Percentiles rank a stretch among this genome's conserved stretches.
Conservation (phyloP, 2,797 vertebrate species). For the Dallia pectoralis region DNA sequence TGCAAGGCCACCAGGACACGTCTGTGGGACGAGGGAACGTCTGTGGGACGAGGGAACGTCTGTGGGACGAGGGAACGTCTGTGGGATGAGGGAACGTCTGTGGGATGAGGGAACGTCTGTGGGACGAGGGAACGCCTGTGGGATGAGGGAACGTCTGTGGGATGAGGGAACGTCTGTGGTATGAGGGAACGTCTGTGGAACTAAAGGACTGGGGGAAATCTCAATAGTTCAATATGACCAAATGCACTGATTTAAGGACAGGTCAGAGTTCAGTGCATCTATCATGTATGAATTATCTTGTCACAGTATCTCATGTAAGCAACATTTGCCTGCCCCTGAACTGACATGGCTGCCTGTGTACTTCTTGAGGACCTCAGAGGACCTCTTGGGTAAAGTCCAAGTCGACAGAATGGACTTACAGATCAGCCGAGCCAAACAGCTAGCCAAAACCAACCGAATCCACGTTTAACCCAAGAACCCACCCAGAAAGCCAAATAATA, state of each 20-base stretch:
- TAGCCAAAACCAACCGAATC: constrained; percentile 36
- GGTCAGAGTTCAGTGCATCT: constrained; percentile 54
- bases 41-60: constrained; percentile 30
- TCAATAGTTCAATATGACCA: constrained; percentile 38
- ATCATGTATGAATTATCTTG: constrained; percentile 48
- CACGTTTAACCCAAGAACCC: constrained; percentile 31
- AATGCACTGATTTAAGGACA: constrained; percentile 34
- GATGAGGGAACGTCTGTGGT: constrained; percentile 30
- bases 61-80: constrained; percentile 39
- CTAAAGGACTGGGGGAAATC: constrained; percentile 1
- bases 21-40: constrained; percentile 33
- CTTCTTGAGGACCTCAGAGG: constrained; percentile 23
- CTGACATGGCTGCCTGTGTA: constrained; percentile 39
- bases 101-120: constrained; percentile 41
- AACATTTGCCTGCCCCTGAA: constrained; percentile 25
- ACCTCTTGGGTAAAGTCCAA: constrained; percentile 45
- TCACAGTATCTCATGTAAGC: constrained; percentile 36
- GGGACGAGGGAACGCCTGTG: constrained; percentile 29
- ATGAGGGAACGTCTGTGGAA: no score
- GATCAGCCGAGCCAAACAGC: constrained; percentile 27
- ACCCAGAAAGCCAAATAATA: constrained; percentile 24
- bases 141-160: constrained; percentile 40
- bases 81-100: constrained; percentile 33
- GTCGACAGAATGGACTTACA: constrained; percentile 34
- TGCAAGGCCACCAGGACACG: constrained; percentile 33